Base-by-base conservation (phyloP, 2,888 invertebrate genomes). In the Machimus rusticus region DNA sequence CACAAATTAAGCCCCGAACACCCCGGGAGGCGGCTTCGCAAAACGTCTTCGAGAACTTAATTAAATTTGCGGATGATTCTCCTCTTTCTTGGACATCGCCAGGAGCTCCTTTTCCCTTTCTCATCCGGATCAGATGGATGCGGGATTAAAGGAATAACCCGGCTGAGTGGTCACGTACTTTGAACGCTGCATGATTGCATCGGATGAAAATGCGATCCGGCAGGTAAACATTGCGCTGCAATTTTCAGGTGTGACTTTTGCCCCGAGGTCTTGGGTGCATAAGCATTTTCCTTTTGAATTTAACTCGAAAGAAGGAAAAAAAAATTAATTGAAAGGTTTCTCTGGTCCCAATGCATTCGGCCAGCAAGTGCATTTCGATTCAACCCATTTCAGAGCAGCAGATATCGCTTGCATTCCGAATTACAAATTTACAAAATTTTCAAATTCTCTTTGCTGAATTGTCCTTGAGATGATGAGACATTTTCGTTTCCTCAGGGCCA, bases 1-100 rank as follows among this genome's bases (percentile, higher is more conserved):
- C 79, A 46, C 46, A 79, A 79, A 79, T 79, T 46, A 79, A 28
- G 23, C 39, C 79, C 46, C 79, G 79, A 43, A 79, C 79, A 23
- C 43, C 79, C 46, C 43, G 46, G 43, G 51, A 46, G 28, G n/a
- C 19, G 39, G 5, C 43, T 23, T 39, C 16, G 51, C 28, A 37
- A 14, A 31, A 23, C 66, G 66, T 19, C 66, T 66, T 66, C 66
- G 66, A 66, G 66, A 66, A 66, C 66, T 66, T 66, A 66, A 66
- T 66, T 66, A 66, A 66, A 66, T 66, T 66, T 66, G 66, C 66
- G 66, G 66, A 66, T 66, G 66, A 66, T 66, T 66, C 66, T 66
- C 23, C 28, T 51, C 51, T 66, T 66, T 66, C 23, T 66, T 66
- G 66, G 66, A 1, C 23, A 19, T 19, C 19, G 51, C 23, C 28